Base-by-base conservation (phyloP, 2,113 vertebrate genomes). In the Burhinus bistriatus region DNA sequence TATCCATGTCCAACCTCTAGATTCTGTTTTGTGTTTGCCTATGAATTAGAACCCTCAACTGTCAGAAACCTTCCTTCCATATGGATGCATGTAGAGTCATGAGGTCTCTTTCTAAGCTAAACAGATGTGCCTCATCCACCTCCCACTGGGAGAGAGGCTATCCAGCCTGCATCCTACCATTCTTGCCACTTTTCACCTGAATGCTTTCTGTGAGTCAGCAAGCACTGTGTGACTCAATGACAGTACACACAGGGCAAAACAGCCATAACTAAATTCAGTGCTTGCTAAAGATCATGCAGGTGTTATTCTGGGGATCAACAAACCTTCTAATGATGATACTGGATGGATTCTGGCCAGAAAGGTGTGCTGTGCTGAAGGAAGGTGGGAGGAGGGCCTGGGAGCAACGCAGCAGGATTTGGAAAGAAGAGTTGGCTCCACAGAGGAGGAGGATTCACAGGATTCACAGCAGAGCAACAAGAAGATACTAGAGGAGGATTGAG, bases 201-300 rank as follows among this genome's bases (percentile, higher is more conserved):
- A 62, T 72, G 73, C 58, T 77, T 79, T 95, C 83, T 80, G 70
- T 95, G 93, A 95, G 70, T 95, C 94, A 97, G 89, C 87, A 89
- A 69, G 77, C 36, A 47, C 38, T 12, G 36, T 61, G 65, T 96
- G 93, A 97, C 89, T 95, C 94, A 95, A 25, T 61, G n/a, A 75
- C 87, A 87, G 66, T 10, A 93, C 49, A 58, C 12, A 2, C 6
- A 49, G 54, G 65, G 65, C 73, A 61, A 89, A 96, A 79, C 73
- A 93, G 36, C 40, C 49, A 18, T n/a, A 83, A 95, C 83, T 93
- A 66, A 93, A 95, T 69, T 79, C 84, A 54, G 66, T 27, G n/a
- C 84, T 94, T 80, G 78, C 70, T 89, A 87, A 95, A 87, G 89
- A 93, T 92, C 0, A 1, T 70, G 87, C 66, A 68, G 61, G 36